phyloP scores from a whole-genome alignment of 1,140 invertebrate genomes.

The Penaeus chinensis region DNA sequence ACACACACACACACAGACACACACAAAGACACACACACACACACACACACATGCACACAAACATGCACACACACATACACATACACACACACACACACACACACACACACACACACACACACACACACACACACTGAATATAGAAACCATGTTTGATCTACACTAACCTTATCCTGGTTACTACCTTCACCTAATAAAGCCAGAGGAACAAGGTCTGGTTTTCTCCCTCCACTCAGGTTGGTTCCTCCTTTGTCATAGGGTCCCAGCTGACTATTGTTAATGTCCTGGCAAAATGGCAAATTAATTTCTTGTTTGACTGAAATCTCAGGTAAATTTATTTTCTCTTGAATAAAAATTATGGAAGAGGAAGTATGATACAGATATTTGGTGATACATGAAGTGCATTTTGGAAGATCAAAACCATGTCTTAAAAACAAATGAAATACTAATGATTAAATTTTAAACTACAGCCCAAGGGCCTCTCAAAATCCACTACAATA shows the following conservation, averaged over 20 bases:
- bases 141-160: not conserved
- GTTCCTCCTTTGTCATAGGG: conserved; percentile 61
- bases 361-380: too few species aligned
- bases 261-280: conserved; percentile 41
- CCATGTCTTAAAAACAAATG: not conserved
- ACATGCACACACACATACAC: too few species aligned
- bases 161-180: conserved; percentile 57
- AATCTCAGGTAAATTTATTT: too few species aligned
- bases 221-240: conserved; percentile 44
- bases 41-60: too few species aligned
- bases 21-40: too few species aligned
- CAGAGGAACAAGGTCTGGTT: conserved; percentile 53
- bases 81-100: too few species aligned
- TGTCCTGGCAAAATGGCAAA: conserved; percentile 37
- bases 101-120: too few species aligned
- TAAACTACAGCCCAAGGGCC: too few species aligned
- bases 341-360: too few species aligned
- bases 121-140: not conserved
- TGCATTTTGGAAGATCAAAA: too few species aligned
- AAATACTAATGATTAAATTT: not conserved
- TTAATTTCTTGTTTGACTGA: too few species aligned
- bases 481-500: not conserved
- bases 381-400: too few species aligned
- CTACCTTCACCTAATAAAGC: conserved; percentile 50
- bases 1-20: not conserved